Conservation (phyloP, 37 sponge, comb jelly and placozoan genomes). For the Diacarnus erythraeanus region DNA sequence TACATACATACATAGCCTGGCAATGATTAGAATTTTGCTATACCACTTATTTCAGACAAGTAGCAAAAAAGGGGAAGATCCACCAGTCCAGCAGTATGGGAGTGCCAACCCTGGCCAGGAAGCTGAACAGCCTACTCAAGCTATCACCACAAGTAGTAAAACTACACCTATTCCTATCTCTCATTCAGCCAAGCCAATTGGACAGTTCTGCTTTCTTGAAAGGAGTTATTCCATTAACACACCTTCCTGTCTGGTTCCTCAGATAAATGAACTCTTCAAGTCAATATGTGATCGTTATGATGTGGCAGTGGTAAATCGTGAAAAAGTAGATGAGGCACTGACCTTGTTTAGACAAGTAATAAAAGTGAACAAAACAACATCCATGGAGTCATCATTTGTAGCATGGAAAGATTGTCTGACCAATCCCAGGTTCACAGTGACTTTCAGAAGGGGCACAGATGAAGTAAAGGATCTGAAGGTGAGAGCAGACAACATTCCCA, state of each 20-base stretch:
- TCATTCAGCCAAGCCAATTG: slow-evolving; percentile 1
- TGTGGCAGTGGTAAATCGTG: slow-evolving; percentile 29
- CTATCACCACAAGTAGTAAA: background rate
- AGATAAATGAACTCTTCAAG: slow-evolving; percentile 40
- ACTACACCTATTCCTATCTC: background rate
- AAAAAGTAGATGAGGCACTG: slow-evolving; percentile 45
- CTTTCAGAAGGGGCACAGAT: background rate
- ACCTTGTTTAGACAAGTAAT: slow-evolving; percentile 20
- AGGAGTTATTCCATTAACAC: slow-evolving; percentile 11
- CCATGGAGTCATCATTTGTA: slow-evolving; percentile 16
- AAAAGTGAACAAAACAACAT: background rate
- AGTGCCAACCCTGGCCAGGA: no score
- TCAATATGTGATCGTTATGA: slow-evolving; percentile 47
- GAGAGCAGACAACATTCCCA: slow-evolving; percentile 28
- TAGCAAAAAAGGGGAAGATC: background rate
- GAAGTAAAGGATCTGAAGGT: slow-evolving; percentile 32
- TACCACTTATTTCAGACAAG: background rate
- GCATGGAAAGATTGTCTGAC: slow-evolving; percentile 28
- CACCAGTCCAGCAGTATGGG: background rate
- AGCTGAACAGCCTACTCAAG: no score
- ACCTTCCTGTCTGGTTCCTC: slow-evolving; percentile 24
- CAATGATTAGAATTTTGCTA: no score
- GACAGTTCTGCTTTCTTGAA: slow-evolving; percentile 19
- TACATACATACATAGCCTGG: background rate
- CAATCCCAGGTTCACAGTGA: slow-evolving; percentile 31